Evolutionary conservation across 64 coral and sea anemone species (phyloP).

Genomic region (Montipora cactus): DNA sequence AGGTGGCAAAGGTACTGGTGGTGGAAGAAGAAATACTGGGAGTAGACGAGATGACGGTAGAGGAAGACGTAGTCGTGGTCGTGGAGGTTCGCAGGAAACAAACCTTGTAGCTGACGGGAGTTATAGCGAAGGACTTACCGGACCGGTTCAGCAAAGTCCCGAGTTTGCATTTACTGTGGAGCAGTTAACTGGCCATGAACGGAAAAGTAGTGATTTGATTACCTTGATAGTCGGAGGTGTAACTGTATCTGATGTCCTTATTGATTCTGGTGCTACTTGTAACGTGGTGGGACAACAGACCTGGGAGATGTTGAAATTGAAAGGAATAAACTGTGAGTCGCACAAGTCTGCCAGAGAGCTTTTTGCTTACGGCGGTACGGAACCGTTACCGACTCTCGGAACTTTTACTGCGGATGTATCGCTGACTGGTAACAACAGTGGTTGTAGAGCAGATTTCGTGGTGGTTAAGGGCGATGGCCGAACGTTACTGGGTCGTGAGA

Average conservation of each 20-base stretch:
- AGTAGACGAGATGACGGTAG: too few species aligned
- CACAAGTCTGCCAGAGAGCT: background rate
- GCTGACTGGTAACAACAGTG: background rate
- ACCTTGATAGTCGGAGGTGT: background rate
- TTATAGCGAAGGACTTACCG: too few species aligned
- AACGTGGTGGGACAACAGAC: background rate
- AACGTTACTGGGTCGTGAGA: background rate
- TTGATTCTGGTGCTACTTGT: background rate
- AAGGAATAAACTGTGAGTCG: conserved; percentile 5
- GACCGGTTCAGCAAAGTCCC: too few species aligned
- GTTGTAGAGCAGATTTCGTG: background rate
- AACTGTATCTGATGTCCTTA: background rate
- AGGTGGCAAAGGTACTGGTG: too few species aligned
- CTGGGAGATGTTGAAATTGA: background rate
- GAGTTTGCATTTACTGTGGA: background rate
- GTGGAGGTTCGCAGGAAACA: too few species aligned
- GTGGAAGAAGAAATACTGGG: too few species aligned
- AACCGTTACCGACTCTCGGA: conserved; percentile 7
- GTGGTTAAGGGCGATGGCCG: background rate
- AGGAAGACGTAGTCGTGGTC: too few species aligned
- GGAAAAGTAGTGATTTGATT: background rate
- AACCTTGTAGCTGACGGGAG: too few species aligned
- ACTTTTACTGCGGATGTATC: background rate
- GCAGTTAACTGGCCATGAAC: background rate
- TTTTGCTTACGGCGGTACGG: too few species aligned